Evolutionary conservation across 23 tunicate species (phyloP).

Genomic region (Ciona savignyi): DNA sequence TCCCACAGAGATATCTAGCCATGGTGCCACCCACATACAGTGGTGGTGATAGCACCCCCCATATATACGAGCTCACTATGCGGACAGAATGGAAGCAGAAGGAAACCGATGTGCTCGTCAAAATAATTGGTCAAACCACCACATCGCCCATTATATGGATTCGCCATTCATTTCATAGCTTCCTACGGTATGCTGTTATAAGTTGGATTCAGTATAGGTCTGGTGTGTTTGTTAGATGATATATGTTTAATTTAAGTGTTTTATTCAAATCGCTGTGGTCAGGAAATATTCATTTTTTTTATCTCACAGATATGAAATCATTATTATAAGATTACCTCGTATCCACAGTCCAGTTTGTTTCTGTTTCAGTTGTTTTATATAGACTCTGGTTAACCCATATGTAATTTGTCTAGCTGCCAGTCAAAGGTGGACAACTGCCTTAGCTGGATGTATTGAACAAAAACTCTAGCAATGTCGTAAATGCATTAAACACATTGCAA

Average conservation of each 20-base stretch:
- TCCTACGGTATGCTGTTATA: slow-evolving; percentile 41
- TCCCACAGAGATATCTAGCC: slow-evolving; percentile 50
- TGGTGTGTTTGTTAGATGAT: background rate
- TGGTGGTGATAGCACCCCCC: background rate
- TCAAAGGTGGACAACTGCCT: too few species aligned
- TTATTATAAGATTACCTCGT: too few species aligned
- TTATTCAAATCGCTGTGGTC: background rate
- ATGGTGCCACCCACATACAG: slow-evolving; percentile 12
- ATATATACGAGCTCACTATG: slow-evolving; percentile 31
- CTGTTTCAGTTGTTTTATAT: too few species aligned
- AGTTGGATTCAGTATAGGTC: background rate
- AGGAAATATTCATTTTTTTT: background rate
- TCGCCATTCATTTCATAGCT: slow-evolving; percentile 41
- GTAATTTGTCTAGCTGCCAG: too few species aligned
- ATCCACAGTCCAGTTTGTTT: too few species aligned
- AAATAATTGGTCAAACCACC: slow-evolving; percentile 15
- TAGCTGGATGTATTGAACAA: too few species aligned
- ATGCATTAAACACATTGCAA: too few species aligned
- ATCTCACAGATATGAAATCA: too few species aligned
- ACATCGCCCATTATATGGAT: slow-evolving; percentile 51
- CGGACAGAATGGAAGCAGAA: slow-evolving; percentile 44
- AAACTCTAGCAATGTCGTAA: too few species aligned
- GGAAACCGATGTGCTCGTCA: slow-evolving; percentile 47
- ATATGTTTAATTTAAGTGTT: background rate
- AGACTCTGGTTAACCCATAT: too few species aligned